Evolutionary conservation across 1,140 invertebrate species (phyloP).

Genomic region (Euura lappo): DNA sequence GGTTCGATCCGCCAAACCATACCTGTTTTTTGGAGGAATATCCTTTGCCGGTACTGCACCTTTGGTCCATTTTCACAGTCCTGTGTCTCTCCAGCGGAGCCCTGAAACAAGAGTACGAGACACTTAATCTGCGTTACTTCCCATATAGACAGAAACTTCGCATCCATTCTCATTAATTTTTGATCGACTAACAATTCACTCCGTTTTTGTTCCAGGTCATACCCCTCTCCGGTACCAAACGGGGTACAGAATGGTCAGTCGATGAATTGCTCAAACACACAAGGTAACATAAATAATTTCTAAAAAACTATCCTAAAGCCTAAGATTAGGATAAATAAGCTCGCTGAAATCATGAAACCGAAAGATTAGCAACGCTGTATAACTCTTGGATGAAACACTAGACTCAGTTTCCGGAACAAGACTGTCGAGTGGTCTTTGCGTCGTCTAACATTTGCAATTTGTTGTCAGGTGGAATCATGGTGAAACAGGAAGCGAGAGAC

Average conservation of each 20-base stretch:
- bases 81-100: background rate
- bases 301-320: too few species aligned
- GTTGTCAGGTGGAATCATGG: constrained; percentile 53
- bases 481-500: constrained; percentile 78
- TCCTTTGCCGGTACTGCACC: background rate
- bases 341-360: too few species aligned
- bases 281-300: constrained; percentile 7
- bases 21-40: background rate
- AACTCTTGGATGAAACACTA: too few species aligned
- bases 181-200: background rate
- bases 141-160: too few species aligned
- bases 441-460: too few species aligned
- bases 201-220: constrained; percentile 50
- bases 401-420: too few species aligned
- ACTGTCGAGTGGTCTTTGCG: too few species aligned
- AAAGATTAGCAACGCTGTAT: too few species aligned
- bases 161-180: too few species aligned
- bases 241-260: constrained; percentile 50
- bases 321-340: too few species aligned
- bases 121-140: background rate
- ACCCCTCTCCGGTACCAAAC: constrained; percentile 56
- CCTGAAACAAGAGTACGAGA: background rate
- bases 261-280: constrained; percentile 49
- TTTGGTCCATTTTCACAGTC: background rate
- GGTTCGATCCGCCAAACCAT: background rate